Percentiles rank a stretch among this genome's conserved stretches.
Conservation (phyloP, 2,888 invertebrate species). For the Watsonalla binaria region DNA sequence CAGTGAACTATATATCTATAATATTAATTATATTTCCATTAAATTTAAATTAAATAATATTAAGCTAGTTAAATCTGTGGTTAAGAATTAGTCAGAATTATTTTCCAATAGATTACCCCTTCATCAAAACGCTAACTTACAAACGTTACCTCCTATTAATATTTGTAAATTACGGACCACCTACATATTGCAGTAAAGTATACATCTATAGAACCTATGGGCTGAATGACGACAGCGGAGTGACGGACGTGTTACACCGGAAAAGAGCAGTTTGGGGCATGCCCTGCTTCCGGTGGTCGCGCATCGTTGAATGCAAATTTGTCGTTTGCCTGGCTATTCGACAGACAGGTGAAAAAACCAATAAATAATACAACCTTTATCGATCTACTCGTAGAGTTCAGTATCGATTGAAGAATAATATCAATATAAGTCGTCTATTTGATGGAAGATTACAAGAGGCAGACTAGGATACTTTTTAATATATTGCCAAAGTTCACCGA, state of each 20-base stretch:
- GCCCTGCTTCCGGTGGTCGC: slow-evolving; percentile 69
- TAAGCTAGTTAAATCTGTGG: too few species aligned
- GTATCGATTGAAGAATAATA: background rate
- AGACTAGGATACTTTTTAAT: background rate
- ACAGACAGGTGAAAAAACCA: slow-evolving; percentile 40
- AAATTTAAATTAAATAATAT: too few species aligned
- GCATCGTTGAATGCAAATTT: slow-evolving; percentile 70
- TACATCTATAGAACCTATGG: slow-evolving; percentile 16
- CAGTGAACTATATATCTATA: too few species aligned
- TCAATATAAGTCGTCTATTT: too few species aligned
- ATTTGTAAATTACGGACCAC: slow-evolving; percentile 2
- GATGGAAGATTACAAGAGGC: too few species aligned
- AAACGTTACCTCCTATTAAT: background rate
- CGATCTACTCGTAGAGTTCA: background rate
- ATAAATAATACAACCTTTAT: slow-evolving; percentile 10
- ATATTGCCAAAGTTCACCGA: background rate
- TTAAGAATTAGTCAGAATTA: too few species aligned
- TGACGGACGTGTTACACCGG: slow-evolving; percentile 38
- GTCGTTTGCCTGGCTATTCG: slow-evolving; percentile 27
- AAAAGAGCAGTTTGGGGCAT: slow-evolving; percentile 69
- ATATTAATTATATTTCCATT: too few species aligned
- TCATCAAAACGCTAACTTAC: too few species aligned
- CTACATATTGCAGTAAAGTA: background rate
- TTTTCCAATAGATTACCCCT: too few species aligned
- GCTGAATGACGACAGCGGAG: slow-evolving; percentile 20